A percentile compares a stretch with the other conserved stretches of the same genome.
Evolutionary conservation across 2,797 vertebrate genomes (phyloP).

Genomic region (Pseudochaenichthys georgianus): DNA sequence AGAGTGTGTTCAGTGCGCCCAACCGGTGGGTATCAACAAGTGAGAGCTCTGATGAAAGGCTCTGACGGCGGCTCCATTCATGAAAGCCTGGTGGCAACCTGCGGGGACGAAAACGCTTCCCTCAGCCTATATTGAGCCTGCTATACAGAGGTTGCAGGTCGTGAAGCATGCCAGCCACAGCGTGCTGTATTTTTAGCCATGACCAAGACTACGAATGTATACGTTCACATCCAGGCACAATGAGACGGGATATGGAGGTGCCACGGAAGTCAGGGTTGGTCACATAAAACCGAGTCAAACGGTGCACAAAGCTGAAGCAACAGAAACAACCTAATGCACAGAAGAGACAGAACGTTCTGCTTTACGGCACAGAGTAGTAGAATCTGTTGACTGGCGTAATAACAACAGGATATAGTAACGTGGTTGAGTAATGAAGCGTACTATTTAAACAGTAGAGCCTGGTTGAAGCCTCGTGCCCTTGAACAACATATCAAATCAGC

Average conservation of each 20-base stretch:
- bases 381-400: constrained; percentile 1
- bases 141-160: constrained; percentile 63
- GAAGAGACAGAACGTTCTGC: background rate
- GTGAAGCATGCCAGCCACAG: constrained; percentile 58
- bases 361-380: constrained; percentile 4
- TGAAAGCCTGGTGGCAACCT: constrained; percentile 65
- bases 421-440: background rate
- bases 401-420: background rate
- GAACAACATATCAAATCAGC: constrained; percentile 27
- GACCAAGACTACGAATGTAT: constrained; percentile 57
- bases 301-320: constrained; percentile 9
- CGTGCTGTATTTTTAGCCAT: constrained; percentile 75
- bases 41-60: constrained; percentile 61
- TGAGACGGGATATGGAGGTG: constrained; percentile 16
- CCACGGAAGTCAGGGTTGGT: constrained; percentile 9
- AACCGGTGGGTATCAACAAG: constrained; percentile 62
- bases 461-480: constrained; percentile 6
- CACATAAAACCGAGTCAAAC: background rate
- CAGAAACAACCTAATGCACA: constrained; percentile 1
- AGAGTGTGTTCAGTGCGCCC: constrained; percentile 40
- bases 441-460: background rate
- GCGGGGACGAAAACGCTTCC: constrained; percentile 70
- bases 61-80: constrained; percentile 71
- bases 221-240: constrained; percentile 41
- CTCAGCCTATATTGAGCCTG: constrained; percentile 59